Evolutionary conservation across 1,140 invertebrate genomes (phyloP).

Genomic region (Temnothorax longispinosus): DNA sequence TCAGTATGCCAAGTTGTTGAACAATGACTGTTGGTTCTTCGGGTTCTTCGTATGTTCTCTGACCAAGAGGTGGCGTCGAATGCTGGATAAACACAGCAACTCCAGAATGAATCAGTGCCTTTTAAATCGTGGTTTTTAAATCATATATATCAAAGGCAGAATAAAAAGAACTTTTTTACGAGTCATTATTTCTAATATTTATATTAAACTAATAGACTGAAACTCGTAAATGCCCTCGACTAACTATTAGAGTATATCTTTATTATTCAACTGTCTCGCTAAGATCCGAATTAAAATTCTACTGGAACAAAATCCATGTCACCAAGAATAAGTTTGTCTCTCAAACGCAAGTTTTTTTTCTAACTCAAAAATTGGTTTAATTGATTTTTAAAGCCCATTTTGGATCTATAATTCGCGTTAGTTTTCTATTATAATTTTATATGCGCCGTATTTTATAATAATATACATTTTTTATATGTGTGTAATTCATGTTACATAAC

Average conservation of each 20-base stretch:
- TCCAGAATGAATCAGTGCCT: not conserved
- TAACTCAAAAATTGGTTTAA: not conserved
- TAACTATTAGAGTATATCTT: not conserved
- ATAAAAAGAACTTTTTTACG: not conserved
- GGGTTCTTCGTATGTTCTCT: constrained; percentile 3
- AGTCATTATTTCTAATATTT: not conserved
- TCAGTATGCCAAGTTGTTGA: not conserved
- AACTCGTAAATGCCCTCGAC: not conserved
- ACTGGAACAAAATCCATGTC: not conserved
- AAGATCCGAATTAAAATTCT: not conserved
- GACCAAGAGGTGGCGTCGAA: constrained; percentile 37
- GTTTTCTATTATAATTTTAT: not conserved
- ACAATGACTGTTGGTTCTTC: not conserved
- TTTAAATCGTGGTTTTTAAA: not conserved
- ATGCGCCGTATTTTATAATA: not conserved
- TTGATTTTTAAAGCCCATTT: not conserved
- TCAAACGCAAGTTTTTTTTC: not conserved
- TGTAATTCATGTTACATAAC: not conserved
- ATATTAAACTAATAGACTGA: not conserved
- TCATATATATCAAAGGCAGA: not conserved
- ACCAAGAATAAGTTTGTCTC: not conserved
- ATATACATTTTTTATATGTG: not conserved
- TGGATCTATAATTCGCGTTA: not conserved
- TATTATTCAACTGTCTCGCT: too few species aligned
- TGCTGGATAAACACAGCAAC: not conserved